Percentiles rank a stretch among this genome's conserved stretches.
phyloP scores from a whole-genome alignment of 1,140 invertebrate genomes.

The Bombus sylvicola region DNA sequence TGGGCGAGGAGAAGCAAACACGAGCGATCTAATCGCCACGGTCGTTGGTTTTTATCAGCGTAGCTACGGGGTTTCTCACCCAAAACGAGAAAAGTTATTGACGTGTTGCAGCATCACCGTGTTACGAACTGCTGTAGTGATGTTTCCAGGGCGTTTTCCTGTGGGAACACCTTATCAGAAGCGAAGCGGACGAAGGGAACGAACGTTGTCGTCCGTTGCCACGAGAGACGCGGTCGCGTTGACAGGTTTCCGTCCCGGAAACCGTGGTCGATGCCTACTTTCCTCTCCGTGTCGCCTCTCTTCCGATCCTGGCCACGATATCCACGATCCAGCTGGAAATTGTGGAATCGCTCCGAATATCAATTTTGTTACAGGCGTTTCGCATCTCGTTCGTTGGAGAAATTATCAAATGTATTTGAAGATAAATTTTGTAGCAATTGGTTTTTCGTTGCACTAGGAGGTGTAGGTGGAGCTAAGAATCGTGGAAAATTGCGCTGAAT shows the following conservation, averaged over 20 bases:
- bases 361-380: not conserved
- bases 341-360: not conserved
- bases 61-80: not conserved
- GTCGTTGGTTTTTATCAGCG: conserved; percentile 68
- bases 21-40: conserved; percentile 76
- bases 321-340: not conserved
- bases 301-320: conserved; percentile 6
- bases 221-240: conserved; percentile 15
- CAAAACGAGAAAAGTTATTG: conserved; percentile 66
- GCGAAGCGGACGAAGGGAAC: not conserved
- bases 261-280: conserved; percentile 32
- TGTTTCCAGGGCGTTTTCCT: conserved; percentile 20
- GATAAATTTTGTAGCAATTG: too few relatives aligned
- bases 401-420: too few relatives aligned
- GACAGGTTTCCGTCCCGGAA: conserved; percentile 48
- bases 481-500: too few relatives aligned
- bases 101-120: conserved; percentile 75
- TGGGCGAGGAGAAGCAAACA: conserved; percentile 77
- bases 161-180: conserved; percentile 33
- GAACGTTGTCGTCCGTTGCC: not conserved
- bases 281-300: not conserved
- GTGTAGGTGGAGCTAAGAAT: rapidly evolving
- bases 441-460: too few relatives aligned
- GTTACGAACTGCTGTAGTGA: rapidly evolving
- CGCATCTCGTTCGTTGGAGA: not conserved